Evolutionary conservation across 2,113 vertebrate genomes (phyloP), one percentile per base, ranked within the genome.

Genomic region (Odocoileus hemionus): DNA sequence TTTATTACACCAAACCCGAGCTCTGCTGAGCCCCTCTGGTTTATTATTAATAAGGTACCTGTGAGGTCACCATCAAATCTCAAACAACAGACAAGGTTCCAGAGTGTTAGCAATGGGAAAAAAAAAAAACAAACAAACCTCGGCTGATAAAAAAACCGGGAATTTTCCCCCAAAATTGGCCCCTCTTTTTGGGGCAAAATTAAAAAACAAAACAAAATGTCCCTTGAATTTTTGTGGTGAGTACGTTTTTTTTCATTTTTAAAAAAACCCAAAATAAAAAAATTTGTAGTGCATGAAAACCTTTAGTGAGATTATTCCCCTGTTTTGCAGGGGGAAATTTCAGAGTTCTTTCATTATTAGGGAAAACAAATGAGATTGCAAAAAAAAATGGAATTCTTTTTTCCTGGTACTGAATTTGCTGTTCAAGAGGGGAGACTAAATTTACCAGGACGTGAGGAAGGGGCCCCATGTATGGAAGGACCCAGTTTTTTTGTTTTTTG

Each of bases 1-100:
- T 97, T 97, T 97, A 98, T 98, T 95, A 93, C 87, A 70, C 23
- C 39, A 70, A 96, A 91, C 30, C 88, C n/a, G 50, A n/a, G 54
- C 86, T 94, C 90, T 76, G 60, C 82, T 91, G 96, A 93, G 61
- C 21, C 91, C 70, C 89, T 93, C 70, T 85, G 88, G 70, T 94
- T 97, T 94, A 95, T 97, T 97, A 97, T 97, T 98, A 94, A 97
- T 98, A 97, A 93, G 83, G 91, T 91, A 94, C 74, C 88, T 88
- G 57, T 93, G 93, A 97, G 97, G 97, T 98, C 78, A 84, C 85
- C 90, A 95, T 97, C 85, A 96, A 91, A 94, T 94, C 55, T 91
- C 97, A n/a, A 86, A 93, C 55, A 93, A 96, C 60, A 82, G 83
- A 92, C 55, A 96, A 96, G 52, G 19, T 85, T 89, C 78, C 50